Evolutionary conservation across 2,797 vertebrate genomes (phyloP).

Genomic region (Echiichthys vipera): DNA sequence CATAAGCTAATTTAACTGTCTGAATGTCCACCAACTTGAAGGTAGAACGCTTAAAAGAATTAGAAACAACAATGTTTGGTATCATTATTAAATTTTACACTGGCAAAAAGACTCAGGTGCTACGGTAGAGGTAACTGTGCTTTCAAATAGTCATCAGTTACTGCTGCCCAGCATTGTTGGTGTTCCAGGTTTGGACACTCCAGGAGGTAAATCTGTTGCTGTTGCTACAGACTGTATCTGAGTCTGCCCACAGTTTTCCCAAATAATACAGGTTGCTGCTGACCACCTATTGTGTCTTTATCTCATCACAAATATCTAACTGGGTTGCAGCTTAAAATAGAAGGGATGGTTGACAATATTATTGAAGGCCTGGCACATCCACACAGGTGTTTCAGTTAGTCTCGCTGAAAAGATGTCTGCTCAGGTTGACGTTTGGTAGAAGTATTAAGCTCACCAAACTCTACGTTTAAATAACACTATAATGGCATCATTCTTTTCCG

Average conservation of each 20-base stretch:
- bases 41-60: no score
- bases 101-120: not conserved
- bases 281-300: slow-evolving; percentile 1
- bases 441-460: not conserved
- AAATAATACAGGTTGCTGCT: slow-evolving; percentile 2
- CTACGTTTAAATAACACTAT: not conserved
- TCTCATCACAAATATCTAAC: not conserved
- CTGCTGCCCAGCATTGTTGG: not conserved
- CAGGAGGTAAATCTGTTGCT: slow-evolving; percentile 9
- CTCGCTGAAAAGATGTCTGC: not conserved
- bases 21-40: not conserved
- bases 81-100: not conserved
- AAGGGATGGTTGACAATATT: not conserved
- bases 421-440: not conserved
- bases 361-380: not conserved
- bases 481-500: not conserved
- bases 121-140: not conserved
- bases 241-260: not conserved
- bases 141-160: slow-evolving; percentile 1
- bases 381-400: not conserved
- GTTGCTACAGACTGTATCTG: not conserved
- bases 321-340: not conserved
- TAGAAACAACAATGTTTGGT: not conserved
- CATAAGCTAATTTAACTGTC: not conserved
- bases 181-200: slow-evolving; percentile 22